Evolutionary conservation across 1,140 invertebrate genomes (phyloP), one percentile per base, ranked within the genome.

Genomic region (Antheraea pernyi): DNA sequence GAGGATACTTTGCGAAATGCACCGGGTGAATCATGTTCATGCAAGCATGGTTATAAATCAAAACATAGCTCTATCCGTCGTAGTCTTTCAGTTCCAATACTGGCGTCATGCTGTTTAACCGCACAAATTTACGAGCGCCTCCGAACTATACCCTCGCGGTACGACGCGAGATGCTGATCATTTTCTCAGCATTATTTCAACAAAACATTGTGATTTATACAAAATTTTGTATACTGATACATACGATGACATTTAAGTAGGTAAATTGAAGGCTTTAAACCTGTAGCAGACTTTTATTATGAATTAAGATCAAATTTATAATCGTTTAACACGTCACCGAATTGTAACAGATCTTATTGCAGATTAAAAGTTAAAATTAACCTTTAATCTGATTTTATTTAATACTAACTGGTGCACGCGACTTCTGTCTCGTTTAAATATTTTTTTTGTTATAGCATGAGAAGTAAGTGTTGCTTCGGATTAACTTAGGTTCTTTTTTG

Each of bases 121-220:
- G 73, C 88, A 91, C 88, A 89, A 89, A 91, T 91, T 91, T 91
- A 91, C 86, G 89, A 89, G 73, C 84, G 79, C 87, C 85, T 82
- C 84, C 76, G 84, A 76, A 83, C 85, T 76, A 81, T 73, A 80
- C 78, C 78, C 74, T 73, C 74, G 74, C 67, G 8, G 39, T 42
- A 68, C 77, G 75, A 78, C 79, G 76, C 79, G 77, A 82, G 85
- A 87, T 87, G 77, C 85, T 80, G 84, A 91, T 86, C 83, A 81
- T 74, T 80, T 82, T 82, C 80, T 73, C 75, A 78, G 82, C 81
- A 81, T 88, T 88, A 90, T 90, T 90, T 88, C 81, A 85, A 91
- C 87, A 91, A 91, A 90, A 90, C 88, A 84, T 83, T 78, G 81
- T 91, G 85, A 90, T 90, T 90, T 90, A 89, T 90, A 82, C 81